These are phyloP conservation scores for Scrobipalpa costella DNA, from an alignment of 2,888 invertebrate genomes.

Conservation along the genomic window DNA sequence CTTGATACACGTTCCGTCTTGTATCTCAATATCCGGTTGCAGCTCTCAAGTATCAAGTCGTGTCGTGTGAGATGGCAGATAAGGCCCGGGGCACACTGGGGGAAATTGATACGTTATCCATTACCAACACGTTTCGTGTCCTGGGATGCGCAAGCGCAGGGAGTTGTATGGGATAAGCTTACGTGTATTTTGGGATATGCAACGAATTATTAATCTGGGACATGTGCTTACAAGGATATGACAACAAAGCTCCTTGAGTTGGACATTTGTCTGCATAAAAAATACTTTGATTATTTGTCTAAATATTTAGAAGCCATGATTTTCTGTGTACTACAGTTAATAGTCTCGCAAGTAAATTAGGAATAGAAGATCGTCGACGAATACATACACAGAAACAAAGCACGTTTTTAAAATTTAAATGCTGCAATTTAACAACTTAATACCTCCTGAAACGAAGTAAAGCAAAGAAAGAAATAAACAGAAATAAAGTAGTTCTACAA, in stretches of 20 bases:
- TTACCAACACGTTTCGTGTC: slow-evolving; percentile 31
- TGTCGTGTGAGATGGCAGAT: slow-evolving; percentile 33
- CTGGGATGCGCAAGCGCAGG: not conserved
- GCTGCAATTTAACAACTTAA: not conserved
- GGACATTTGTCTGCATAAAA: not conserved
- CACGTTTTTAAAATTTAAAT: not conserved
- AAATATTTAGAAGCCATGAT: too few relatives aligned
- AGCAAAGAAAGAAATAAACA: slow-evolving; percentile 2
- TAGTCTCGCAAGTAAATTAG: too few relatives aligned
- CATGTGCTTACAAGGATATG: not conserved
- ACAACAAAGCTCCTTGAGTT: not conserved
- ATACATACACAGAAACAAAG: too few relatives aligned
- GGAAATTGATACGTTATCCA: slow-evolving; percentile 53
- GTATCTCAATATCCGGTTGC: slow-evolving; percentile 21
- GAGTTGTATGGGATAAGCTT: not conserved
- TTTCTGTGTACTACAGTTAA: too few relatives aligned
- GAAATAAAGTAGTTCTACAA: slow-evolving; percentile 6
- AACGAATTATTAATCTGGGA: not conserved
- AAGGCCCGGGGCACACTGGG: slow-evolving; percentile 34
- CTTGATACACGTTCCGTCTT: slow-evolving; percentile 25
- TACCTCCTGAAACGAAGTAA: not conserved
- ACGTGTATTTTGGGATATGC: not conserved
- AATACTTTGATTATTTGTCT: too few relatives aligned
- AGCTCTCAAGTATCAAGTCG: slow-evolving; percentile 18
- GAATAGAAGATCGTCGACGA: too few relatives aligned